Conservation (phyloP, 2,888 invertebrate genomes). For the Tipula confusa region DNA sequence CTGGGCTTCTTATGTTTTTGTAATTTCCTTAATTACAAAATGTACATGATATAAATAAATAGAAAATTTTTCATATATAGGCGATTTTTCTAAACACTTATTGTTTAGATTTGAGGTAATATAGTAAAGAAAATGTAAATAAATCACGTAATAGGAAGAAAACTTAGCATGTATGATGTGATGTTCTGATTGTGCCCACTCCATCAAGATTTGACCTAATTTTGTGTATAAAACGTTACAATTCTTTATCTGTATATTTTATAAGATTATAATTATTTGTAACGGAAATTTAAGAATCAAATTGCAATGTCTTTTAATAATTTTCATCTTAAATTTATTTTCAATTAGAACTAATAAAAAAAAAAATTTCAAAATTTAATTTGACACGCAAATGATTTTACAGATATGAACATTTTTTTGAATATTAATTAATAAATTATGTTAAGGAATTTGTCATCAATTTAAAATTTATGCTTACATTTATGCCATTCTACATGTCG, state of each 20-base stretch:
- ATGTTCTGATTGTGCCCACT: not conserved
- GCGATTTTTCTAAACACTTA: not conserved
- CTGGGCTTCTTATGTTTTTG: not conserved
- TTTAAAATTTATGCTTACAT: not conserved
- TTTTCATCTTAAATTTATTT: not conserved
- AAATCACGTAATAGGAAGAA: slow-evolving; percentile 20
- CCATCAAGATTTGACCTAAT: not conserved
- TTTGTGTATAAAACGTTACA: not conserved
- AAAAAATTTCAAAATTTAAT: not conserved
- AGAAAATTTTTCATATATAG: not conserved
- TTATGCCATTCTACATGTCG: no score
- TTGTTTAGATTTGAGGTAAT: slow-evolving; percentile 5
- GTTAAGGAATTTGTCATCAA: not conserved
- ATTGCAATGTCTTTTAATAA: not conserved
- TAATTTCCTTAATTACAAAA: slow-evolving; percentile 25
- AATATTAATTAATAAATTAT: not conserved
- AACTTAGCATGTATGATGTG: not conserved
- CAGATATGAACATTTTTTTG: not conserved
- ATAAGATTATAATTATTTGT: not conserved
- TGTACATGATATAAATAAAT: not conserved
- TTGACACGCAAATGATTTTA: slow-evolving; percentile 16
- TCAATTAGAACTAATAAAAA: not conserved
- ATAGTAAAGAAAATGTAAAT: not conserved
- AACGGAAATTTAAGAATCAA: not conserved
- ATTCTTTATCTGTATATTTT: not conserved